Base-by-base conservation (phyloP, 1,140 invertebrate species). In the Archegozetes longisetosus region DNA sequence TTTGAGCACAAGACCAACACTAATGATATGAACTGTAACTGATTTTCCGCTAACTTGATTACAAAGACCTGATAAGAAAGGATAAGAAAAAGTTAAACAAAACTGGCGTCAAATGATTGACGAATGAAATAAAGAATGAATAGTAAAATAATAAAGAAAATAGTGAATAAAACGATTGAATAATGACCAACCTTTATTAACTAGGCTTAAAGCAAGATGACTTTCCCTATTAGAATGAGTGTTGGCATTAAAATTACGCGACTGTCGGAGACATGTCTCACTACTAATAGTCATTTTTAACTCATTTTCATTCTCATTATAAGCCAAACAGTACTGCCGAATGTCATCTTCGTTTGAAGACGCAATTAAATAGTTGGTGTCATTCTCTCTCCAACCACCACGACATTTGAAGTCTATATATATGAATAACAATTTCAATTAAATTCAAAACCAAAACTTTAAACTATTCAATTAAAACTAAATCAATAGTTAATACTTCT, bases 361-460 rank as follows among this genome's bases (percentile, higher is more conserved):
- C 9, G 59, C 83, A 64, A 88, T 83, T 63, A 88, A 77, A 71
- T 81, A 87, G 63, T 83, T 81, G 9, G 81, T 81, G 28, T 77
- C 77, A 65, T 82, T 80, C 61, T 82, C 80, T 63, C 78, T 71
- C 85, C 85, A 88, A 62, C 79, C 79, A 62, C 85, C 86, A 68
- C 88, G 84, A 73, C 86, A 89, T 1, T 83, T 84, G 72, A 88
- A 90, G 64, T 82, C 86, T 88, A 74, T 6, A 53, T 49, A 27
- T 53, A 51, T 32, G 26, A 2, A 51, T 25, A 58, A 46, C 50
- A 17, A 46, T 54, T 54, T 57, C 29, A 14, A 1, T 57, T 55
- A 1, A 3, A 13, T 50, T n/a, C n/a, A 2, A 57, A 57, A 25
- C 20, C 14, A 47, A 47, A 28, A 52, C 14, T n/a, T 25, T 24